These are phyloP conservation scores for Nymphalis polychloros DNA, from an alignment of 2,888 invertebrate genomes.

Conservation along the genomic window DNA sequence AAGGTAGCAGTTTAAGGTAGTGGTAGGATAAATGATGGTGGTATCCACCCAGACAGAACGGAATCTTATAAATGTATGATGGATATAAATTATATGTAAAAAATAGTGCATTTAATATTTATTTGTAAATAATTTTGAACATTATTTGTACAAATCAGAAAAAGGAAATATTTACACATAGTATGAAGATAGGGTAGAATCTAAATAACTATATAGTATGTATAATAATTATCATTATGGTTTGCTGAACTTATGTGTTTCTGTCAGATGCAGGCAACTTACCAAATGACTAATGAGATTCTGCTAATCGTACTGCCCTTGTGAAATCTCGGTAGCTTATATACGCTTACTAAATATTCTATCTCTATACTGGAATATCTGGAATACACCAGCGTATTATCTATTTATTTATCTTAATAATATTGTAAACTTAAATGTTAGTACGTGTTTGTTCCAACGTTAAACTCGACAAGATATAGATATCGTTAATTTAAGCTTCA, in stretches of 20 bases:
- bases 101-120: too few species aligned
- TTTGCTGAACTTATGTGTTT: neutral
- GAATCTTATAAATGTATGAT: too few species aligned
- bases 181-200: neutral
- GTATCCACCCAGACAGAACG: too few species aligned
- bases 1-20: too few species aligned
- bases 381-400: neutral
- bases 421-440: too few species aligned
- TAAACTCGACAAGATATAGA: too few species aligned
- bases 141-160: neutral
- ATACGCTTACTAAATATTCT: neutral
- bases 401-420: neutral
- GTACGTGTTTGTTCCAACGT: too few species aligned
- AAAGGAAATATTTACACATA: neutral
- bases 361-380: too few species aligned
- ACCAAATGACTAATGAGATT: conserved; percentile 1
- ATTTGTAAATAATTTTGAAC: too few species aligned
- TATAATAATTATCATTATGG: neutral
- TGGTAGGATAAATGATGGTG: too few species aligned
- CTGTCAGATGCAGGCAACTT: neutral
- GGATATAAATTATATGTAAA: too few species aligned
- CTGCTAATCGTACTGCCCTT: neutral
- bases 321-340: neutral
- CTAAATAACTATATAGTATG: neutral
- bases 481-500: too few species aligned